Evolutionary conservation across 2,797 vertebrate species (phyloP), one percentile per base, ranked within the genome.

Genomic region (Chrosomus eos): DNA sequence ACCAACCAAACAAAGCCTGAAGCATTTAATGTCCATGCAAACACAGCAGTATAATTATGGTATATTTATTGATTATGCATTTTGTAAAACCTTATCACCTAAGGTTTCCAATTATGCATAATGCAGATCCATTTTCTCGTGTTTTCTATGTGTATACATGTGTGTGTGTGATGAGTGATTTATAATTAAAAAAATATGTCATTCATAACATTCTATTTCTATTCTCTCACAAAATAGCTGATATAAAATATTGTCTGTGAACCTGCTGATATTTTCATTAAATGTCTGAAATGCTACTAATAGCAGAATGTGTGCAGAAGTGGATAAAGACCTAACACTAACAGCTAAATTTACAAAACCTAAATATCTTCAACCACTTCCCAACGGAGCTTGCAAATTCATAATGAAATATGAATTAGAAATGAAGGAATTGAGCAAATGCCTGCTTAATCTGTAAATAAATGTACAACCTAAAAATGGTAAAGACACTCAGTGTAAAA

Each of bases 1-100:
- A 60, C n/a, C 2, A 58, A 60, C 2, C 18, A 75, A 36, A 40
- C 36, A 40, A 73, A 79, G 43, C 60, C 66, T 14, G 10, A 60
- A 3, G 36, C 0, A 1, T 7, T 51, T 7, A 10, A 64, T 43
- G 18, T 72, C 18, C 38, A 81, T 53, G 67, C 58, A 38, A 71
- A 75, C n/a, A 87, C 86, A 53, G 58, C 81, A 48, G 8, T 87
- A 21, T 89, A 23, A 86, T 53, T 5, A n/a, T 8, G n/a, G 18
- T 31, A 62, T 9, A 62, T 28, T 6, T 62, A 28, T 21, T 33
- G 1, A 48, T 45, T 31, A 45, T 45, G 45, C 19, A 26, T 79
- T 64, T 19, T 43, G 62, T 31, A 18, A 64, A 64, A 16, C 19
- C 3, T 38, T 68, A 45, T n/a, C 23, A 26, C 36, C 8, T 19